Conservation (phyloP, 2,797 vertebrate genomes). For the Sphaeramia orbicularis region DNA sequence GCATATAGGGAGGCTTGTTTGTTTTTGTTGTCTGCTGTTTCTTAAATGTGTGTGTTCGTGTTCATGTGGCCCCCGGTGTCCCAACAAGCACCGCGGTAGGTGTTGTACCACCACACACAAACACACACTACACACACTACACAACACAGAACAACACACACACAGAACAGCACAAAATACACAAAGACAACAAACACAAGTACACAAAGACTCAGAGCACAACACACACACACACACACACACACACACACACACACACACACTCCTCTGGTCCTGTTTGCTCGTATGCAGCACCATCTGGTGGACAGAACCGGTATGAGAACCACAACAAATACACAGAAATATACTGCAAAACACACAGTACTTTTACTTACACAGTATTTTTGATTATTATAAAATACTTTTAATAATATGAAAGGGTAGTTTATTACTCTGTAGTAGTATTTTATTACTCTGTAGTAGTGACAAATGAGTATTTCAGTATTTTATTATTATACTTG, state of each 20-base stretch:
- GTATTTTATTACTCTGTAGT: too few relatives aligned
- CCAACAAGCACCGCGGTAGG: slow-evolving; percentile 81
- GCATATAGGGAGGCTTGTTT: slow-evolving; percentile 80
- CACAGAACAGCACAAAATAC: too few relatives aligned
- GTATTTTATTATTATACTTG: too few relatives aligned
- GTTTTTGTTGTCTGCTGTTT: slow-evolving; percentile 80
- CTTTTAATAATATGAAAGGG: too few relatives aligned
- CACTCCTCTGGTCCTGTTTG: too few relatives aligned
- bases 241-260: slow-evolving; percentile 38
- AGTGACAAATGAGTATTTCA: too few relatives aligned
- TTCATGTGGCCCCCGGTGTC: slow-evolving; percentile 79
- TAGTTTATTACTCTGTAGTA: too few relatives aligned
- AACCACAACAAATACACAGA: slow-evolving; percentile 27
- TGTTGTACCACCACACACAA: slow-evolving; percentile 71
- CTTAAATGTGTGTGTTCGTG: slow-evolving; percentile 81
- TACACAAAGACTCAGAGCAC: slow-evolving; percentile 27
- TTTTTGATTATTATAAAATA: too few relatives aligned
- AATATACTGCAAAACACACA: too few relatives aligned
- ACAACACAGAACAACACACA: slow-evolving; percentile 23
- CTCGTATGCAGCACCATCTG: too few relatives aligned
- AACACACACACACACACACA: slow-evolving; percentile 34
- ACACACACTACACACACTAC: slow-evolving; percentile 31
- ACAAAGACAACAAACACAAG: slow-evolving; percentile 35
- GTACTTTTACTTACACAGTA: too few relatives aligned
- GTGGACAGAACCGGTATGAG: too few relatives aligned